Evolutionary conservation across 2,113 vertebrate genomes (phyloP), one percentile per base, ranked within the genome.

Genomic region (Riparia riparia): DNA sequence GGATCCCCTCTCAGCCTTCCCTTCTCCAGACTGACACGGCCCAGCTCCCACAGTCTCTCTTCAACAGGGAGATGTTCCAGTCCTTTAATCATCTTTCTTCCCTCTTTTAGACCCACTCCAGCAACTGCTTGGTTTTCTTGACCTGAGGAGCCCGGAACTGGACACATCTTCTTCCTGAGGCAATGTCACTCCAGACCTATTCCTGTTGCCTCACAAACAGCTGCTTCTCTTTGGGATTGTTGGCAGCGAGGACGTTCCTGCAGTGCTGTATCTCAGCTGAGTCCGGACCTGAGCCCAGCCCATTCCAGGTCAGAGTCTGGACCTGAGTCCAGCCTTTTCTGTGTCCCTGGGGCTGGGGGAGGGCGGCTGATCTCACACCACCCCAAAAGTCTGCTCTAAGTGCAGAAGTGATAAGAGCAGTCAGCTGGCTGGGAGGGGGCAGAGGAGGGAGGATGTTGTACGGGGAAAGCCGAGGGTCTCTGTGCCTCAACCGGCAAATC

Each of bases 361-460:
- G 66, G 34, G 34, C 1, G 1, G 14, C 51, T 86, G 82, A 64
- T 47, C 71, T 78, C 29, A 2, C 15, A 4, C 54, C 82, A 86
- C 82, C 86, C 78, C 73, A 41, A 31, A 82, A 68, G 39, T 51
- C 31, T 15, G 50, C 57, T 89, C 26, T 17, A 58, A 68, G 6
- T 14, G 53, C 28, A 31, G 61, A 64, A 32, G 42, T 91, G 92
- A 56, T 61, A 71, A 44, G 76, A 80, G 82, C 79, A 56, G 69
- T 68, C 94, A 97, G 90, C 83, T 93, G 88, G 17, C 51, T 44
- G 79, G 64, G 51, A 87, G 8, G 7, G 6, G 50, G 42, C n/a
- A 14, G 14, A 47, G 54, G 49, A 47, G 21, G 53, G 42, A 80
- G 71, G 65, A 37, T 53, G 45, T 54, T 22, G 3, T 0, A 2